phyloP scores from a whole-genome alignment of 2,113 vertebrate species.

The Carassius auratus region DNA sequence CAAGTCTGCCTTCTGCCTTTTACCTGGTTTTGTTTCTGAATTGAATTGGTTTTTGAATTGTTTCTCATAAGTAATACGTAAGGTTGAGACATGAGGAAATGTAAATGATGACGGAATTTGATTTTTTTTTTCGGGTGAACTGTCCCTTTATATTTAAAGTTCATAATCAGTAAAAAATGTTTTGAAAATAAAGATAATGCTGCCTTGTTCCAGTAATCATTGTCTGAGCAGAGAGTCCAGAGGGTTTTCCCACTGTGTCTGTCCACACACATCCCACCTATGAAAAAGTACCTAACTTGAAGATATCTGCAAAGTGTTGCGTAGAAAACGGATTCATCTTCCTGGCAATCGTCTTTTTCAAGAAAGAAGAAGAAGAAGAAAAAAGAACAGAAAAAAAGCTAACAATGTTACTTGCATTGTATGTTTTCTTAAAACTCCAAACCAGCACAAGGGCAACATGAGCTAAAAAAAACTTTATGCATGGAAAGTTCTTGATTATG shows the following conservation, averaged over 20 bases:
- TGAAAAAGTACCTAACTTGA: slow-evolving; percentile 34
- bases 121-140: background rate
- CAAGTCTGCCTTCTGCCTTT: background rate
- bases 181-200: background rate
- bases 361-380: background rate
- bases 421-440: background rate
- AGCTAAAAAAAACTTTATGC: background rate
- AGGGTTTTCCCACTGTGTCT: slow-evolving; percentile 37
- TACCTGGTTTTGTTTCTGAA: background rate
- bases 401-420: background rate
- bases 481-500: slow-evolving; percentile 3
- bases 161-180: background rate
- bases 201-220: slow-evolving; percentile 7
- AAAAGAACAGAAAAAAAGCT: background rate
- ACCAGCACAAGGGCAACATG: background rate
- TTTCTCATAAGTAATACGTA: too few species aligned
- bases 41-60: too few species aligned
- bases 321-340: background rate
- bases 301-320: background rate
- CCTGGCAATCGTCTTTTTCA: background rate
- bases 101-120: background rate
- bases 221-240: slow-evolving; percentile 37
- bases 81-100: background rate
- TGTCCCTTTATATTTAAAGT: background rate
- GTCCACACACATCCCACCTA: slow-evolving; percentile 41